Evolutionary conservation across 2,888 invertebrate species (phyloP), one percentile per base, ranked within the genome.

Genomic region (Phengaris alcon): DNA sequence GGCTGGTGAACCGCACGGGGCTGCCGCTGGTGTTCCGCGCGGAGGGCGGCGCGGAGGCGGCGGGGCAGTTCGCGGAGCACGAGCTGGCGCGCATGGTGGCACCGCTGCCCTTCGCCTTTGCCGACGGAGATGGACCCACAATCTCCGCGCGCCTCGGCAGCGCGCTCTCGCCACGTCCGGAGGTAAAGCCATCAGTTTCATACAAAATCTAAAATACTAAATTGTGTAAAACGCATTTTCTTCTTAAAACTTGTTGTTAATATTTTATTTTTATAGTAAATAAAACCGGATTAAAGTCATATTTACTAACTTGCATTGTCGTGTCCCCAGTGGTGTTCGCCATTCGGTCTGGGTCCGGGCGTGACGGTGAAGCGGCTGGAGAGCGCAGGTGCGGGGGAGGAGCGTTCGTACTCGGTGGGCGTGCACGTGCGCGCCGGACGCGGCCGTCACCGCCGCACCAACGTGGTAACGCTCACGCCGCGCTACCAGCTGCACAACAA

Each of bases 1-100:
- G 99, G 99, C 95, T 99, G 80, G 96, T 99, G 77, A 99, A 99
- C 93, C 97, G 97, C 88, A 97, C 98, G 7, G 99, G 99, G 0
- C 93, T 99, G 78, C 99, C 99, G n/a, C 92, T 99, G 77, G 96
- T 99, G 75, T 98, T 99, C 88, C 96, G 97, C 81, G 99, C 99
- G 89, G 98, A 98, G 87, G 97, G 97, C 13, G 95, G 96, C 3
- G 94, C 91, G 48, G 96, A 96, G 82, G 96, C 97, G 78, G 97
- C 97, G 8, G 99, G 99, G 3, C 99, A 99, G 91, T 97, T 97
- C 87, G 96, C 96, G 76, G 99, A 99, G 88, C 98, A 99, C 87
- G 99, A 99, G 93, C 95, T 96, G 82, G 99, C 98, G 12, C 95
- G 99, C 80, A 97, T 98, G 95, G 96, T 98, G 75, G 96, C 97